These are phyloP conservation scores for Ferrisia virgata DNA, from an alignment of 2,888 invertebrate species.

Conservation along the genomic window DNA sequence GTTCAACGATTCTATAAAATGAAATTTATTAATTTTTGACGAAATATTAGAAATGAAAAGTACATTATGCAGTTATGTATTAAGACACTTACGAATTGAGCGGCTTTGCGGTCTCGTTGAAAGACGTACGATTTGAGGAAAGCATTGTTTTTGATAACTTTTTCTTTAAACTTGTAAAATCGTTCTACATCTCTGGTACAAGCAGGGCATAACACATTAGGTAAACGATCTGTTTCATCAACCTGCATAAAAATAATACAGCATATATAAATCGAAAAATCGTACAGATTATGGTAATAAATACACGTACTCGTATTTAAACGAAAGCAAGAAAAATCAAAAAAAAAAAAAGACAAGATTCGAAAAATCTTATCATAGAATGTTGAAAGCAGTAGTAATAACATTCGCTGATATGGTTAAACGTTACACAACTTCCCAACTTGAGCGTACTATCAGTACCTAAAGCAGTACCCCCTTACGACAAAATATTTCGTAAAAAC, in stretches of 20 bases:
- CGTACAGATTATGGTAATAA: no score
- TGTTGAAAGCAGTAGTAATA: background rate
- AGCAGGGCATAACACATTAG: conserved; percentile 38
- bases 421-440: conserved; percentile 12
- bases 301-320: background rate
- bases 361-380: background rate
- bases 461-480: background rate
- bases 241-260: conserved; percentile 1
- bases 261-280: background rate
- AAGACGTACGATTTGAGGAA: conserved; percentile 36
- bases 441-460: conserved; percentile 5
- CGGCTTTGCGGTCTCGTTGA: conserved; percentile 39
- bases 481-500: background rate
- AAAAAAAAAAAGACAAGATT: background rate
- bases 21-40: background rate
- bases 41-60: background rate
- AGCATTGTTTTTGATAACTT: conserved; percentile 41
- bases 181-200: conserved; percentile 42
- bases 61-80: background rate
- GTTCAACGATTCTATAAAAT: background rate
- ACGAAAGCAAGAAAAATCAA: background rate
- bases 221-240: conserved; percentile 45
- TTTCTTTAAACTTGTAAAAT: conserved; percentile 45
- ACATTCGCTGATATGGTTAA: background rate
- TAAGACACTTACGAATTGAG: conserved; percentile 41